Percentiles rank a stretch among this genome's conserved stretches.
phyloP scores from a whole-genome alignment of 2,888 invertebrate species.

The Pollenia amentaria region DNA sequence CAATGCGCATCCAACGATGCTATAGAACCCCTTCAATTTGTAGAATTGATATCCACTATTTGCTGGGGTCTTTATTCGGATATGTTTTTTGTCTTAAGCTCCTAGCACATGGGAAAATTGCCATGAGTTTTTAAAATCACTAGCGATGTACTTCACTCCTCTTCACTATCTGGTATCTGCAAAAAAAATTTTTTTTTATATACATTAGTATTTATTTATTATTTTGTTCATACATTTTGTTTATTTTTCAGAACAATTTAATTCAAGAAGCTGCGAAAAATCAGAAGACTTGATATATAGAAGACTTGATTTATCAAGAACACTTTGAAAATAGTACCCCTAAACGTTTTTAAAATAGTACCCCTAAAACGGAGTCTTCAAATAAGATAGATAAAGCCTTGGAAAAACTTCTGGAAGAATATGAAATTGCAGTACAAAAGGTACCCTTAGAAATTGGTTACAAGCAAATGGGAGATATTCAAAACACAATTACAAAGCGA shows the following conservation, averaged over 20 bases:
- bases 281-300: background rate
- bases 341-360: background rate
- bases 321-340: background rate
- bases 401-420: slow-evolving; percentile 1
- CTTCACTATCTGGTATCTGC: background rate
- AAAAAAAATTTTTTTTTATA: too few species aligned
- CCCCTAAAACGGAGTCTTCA: too few species aligned
- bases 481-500: slow-evolving; percentile 9
- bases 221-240: too few species aligned
- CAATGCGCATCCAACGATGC: too few species aligned
- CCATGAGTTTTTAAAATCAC: slow-evolving; percentile 21
- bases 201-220: background rate
- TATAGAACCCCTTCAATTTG: background rate
- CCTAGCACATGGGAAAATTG: slow-evolving; percentile 35
- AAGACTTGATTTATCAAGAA: background rate
- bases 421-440: slow-evolving; percentile 35
- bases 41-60: slow-evolving; percentile 17
- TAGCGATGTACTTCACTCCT: slow-evolving; percentile 7
- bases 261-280: background rate
- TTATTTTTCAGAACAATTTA: background rate
- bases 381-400: too few species aligned
- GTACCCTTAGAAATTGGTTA: slow-evolving; percentile 21
- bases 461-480: slow-evolving; percentile 28
- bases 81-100: too few species aligned
- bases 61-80: slow-evolving; percentile 16